These are phyloP conservation scores for Heteronetta atricapilla DNA, from an alignment of 2,113 vertebrate genomes.

Conservation along the genomic window DNA sequence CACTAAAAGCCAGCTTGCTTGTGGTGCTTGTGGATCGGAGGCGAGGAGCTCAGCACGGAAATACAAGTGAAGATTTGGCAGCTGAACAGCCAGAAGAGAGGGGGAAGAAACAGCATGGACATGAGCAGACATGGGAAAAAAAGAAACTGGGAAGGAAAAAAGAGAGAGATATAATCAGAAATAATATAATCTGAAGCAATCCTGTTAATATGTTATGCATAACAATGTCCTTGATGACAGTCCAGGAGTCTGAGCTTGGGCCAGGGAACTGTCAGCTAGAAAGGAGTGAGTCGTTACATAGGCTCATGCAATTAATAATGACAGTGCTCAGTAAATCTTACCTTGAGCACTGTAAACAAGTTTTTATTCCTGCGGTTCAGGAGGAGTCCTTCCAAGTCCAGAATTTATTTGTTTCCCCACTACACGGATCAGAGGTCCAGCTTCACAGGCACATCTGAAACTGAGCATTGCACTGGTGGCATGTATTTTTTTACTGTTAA, in stretches of 20 bases:
- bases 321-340: slow-evolving; percentile 39
- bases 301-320: slow-evolving; percentile 28
- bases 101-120: not conserved
- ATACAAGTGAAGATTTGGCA: not conserved
- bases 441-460: not conserved
- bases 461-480: not conserved
- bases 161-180: slow-evolving; percentile 29
- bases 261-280: slow-evolving; percentile 44
- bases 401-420: not conserved
- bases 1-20: not conserved
- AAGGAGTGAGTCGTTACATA: not conserved
- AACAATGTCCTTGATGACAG: slow-evolving; percentile 18
- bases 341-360: slow-evolving; percentile 8
- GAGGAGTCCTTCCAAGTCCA: slow-evolving; percentile 2
- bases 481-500: not conserved
- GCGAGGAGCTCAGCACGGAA: not conserved
- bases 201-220: not conserved
- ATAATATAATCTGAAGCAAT: slow-evolving; percentile 17
- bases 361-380: not conserved
- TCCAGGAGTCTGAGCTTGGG: slow-evolving; percentile 5
- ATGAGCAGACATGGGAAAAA: not conserved
- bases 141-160: slow-evolving; percentile 4
- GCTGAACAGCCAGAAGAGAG: not conserved
- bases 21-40: not conserved
- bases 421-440: not conserved